A percentile compares a stretch with the other conserved stretches of the same genome.
phyloP scores from a whole-genome alignment of 2,113 vertebrate genomes.

The Scalopus aquaticus region DNA sequence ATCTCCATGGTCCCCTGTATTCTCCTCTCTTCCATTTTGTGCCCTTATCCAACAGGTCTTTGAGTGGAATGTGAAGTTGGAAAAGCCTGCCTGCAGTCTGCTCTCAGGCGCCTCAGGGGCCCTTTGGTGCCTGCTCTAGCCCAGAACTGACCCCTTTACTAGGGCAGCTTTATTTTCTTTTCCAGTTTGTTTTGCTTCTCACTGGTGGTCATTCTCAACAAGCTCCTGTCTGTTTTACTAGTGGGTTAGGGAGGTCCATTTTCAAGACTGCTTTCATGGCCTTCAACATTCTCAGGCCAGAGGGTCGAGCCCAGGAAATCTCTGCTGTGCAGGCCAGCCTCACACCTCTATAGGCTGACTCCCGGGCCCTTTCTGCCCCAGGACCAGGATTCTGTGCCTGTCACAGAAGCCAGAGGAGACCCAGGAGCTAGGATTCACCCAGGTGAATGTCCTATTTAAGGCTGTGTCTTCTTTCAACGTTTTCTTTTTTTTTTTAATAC shows the following conservation, averaged over 20 bases:
- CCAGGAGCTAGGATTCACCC: neutral
- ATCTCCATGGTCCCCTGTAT: too few species aligned
- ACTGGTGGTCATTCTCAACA: neutral
- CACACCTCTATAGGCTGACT: neutral
- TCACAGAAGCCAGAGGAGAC: neutral
- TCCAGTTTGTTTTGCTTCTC: neutral
- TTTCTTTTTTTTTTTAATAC: constrained; percentile 28
- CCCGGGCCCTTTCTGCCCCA: neutral
- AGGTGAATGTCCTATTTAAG: neutral
- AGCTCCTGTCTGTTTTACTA: neutral
- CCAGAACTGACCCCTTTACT: neutral
- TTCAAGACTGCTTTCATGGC: constrained; percentile 2
- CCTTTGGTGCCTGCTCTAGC: neutral
- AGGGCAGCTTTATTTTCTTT: neutral
- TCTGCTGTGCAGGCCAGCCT: neutral
- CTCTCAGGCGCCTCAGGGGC: neutral
- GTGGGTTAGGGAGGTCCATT: neutral
- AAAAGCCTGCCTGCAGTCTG: neutral
- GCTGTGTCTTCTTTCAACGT: constrained; percentile 13
- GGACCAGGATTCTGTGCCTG: neutral
- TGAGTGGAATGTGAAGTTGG: constrained; percentile 7
- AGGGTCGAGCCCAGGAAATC: constrained; percentile 34
- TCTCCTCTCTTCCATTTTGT: too few species aligned
- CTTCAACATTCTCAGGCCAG: neutral
- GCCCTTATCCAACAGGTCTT: neutral